phyloP scores from a whole-genome alignment of 1,140 invertebrate genomes.

The Coelopa frigida region DNA sequence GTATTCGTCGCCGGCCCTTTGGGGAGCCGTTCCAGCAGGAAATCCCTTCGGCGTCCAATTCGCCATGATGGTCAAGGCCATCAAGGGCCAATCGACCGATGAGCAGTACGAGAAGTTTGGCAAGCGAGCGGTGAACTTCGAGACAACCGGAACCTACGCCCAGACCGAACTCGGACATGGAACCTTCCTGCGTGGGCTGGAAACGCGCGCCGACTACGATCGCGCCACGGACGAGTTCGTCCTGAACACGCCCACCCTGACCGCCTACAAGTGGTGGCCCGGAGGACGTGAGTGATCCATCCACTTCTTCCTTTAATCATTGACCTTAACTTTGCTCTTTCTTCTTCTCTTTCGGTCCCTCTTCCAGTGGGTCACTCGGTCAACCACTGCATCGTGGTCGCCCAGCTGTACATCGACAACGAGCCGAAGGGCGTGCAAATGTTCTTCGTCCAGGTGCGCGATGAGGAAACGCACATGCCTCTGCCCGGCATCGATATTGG shows the following conservation, averaged over 20 bases:
- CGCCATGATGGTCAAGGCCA: slow-evolving; percentile 83
- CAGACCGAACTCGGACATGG: slow-evolving; percentile 94
- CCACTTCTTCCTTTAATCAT: background rate
- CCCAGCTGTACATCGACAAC: slow-evolving; percentile 78
- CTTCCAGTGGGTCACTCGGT: slow-evolving; percentile 77
- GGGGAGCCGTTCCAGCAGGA: slow-evolving; percentile 57
- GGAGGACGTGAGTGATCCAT: slow-evolving; percentile 78
- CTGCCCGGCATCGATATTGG: slow-evolving; percentile 83
- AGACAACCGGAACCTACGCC: slow-evolving; percentile 87
- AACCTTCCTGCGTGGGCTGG: slow-evolving; percentile 82
- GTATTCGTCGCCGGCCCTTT: slow-evolving; percentile 16
- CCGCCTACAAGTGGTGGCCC: slow-evolving; percentile 92
- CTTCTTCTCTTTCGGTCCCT: background rate
- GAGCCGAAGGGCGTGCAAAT: slow-evolving; percentile 81
- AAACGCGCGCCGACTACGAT: slow-evolving; percentile 89
- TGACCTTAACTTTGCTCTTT: slow-evolving; percentile 42
- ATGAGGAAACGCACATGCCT: slow-evolving; percentile 79
- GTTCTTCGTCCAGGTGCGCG: slow-evolving; percentile 85
- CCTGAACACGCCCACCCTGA: slow-evolving; percentile 78
- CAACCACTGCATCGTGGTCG: slow-evolving; percentile 82
- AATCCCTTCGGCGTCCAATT: slow-evolving; percentile 77
- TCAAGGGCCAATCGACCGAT: slow-evolving; percentile 75
- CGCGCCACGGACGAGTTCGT: slow-evolving; percentile 77
- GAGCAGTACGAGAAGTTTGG: slow-evolving; percentile 79
- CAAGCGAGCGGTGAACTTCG: slow-evolving; percentile 63